A percentile compares a stretch with the other conserved stretches of the same genome.
These are phyloP conservation scores for Ageneiosus marmoratus DNA, from an alignment of 2,113 vertebrate species.

Conservation along the genomic window DNA sequence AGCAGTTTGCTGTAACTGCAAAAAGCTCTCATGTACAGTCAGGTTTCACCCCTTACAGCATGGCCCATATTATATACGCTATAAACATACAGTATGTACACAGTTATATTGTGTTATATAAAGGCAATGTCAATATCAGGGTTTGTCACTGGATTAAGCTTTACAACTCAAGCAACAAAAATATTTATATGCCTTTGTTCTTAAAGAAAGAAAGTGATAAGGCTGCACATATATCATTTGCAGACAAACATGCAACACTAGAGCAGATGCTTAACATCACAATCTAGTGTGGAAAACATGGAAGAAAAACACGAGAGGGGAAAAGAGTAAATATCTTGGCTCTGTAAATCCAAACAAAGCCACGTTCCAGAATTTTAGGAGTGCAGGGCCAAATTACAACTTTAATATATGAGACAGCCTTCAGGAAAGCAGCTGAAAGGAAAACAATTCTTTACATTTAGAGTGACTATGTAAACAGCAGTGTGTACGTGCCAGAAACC, in stretches of 20 bases:
- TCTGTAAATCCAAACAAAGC: slow-evolving; percentile 3
- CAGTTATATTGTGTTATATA: too few species aligned
- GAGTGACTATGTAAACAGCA: slow-evolving; percentile 64
- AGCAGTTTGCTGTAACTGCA: slow-evolving; percentile 44
- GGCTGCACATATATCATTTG: not conserved
- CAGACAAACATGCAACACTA: not conserved
- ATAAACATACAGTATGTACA: not conserved
- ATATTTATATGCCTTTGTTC: not conserved
- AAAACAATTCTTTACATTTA: slow-evolving; percentile 72
- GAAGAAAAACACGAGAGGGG: not conserved
- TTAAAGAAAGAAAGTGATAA: slow-evolving; percentile 12
- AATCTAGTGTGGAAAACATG: not conserved
- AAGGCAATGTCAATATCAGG: not conserved
- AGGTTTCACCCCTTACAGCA: not conserved
- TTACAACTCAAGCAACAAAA: not conserved
- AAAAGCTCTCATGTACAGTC: slow-evolving; percentile 25
- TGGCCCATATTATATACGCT: slow-evolving; percentile 3
- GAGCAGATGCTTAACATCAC: slow-evolving; percentile 16
- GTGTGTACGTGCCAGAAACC: slow-evolving; percentile 48
- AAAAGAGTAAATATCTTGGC: not conserved
- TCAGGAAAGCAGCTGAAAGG: slow-evolving; percentile 57
- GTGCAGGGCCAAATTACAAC: slow-evolving; percentile 10
- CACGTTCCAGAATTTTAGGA: not conserved
- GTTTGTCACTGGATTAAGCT: not conserved
- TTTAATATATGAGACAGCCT: slow-evolving; percentile 43